Percentiles rank a stretch among this genome's conserved stretches.
phyloP scores from a whole-genome alignment of 2,888 invertebrate genomes.

The Mythimna pallens region DNA sequence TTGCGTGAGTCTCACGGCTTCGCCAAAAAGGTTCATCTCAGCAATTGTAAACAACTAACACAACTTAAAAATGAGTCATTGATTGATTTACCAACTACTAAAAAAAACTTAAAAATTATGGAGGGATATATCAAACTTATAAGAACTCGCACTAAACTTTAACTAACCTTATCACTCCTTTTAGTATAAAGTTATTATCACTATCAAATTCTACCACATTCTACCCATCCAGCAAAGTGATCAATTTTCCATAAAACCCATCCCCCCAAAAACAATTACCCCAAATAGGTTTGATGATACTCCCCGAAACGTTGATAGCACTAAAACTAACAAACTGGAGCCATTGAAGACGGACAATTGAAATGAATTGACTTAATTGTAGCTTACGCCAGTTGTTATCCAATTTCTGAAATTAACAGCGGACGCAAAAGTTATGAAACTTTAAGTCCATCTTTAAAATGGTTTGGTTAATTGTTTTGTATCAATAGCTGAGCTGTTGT shows the following conservation, averaged over 20 bases:
- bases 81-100: no score
- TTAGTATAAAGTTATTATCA: neutral
- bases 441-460: conserved; percentile 38
- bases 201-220: neutral
- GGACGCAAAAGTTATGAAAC: conserved; percentile 53
- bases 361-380: conserved; percentile 61
- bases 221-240: conserved; percentile 30
- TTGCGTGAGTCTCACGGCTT: no score
- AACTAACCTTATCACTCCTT: neutral
- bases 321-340: conserved; percentile 61
- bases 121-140: neutral
- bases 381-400: conserved; percentile 58
- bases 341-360: conserved; percentile 56
- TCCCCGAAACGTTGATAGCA: conserved; percentile 53
- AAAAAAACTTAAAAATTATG: no score
- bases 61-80: neutral
- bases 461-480: conserved; percentile 14
- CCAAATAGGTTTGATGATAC: conserved; percentile 38
- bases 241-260: conserved; percentile 13
- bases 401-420: conserved; percentile 63
- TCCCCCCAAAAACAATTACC: conserved; percentile 48
- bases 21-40: no score
- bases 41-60: neutral
- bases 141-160: neutral
- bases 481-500: conserved; percentile 6